These are phyloP conservation scores for Actinia equina DNA, from an alignment of 64 coral and sea anemone genomes.

Conservation along the genomic window DNA sequence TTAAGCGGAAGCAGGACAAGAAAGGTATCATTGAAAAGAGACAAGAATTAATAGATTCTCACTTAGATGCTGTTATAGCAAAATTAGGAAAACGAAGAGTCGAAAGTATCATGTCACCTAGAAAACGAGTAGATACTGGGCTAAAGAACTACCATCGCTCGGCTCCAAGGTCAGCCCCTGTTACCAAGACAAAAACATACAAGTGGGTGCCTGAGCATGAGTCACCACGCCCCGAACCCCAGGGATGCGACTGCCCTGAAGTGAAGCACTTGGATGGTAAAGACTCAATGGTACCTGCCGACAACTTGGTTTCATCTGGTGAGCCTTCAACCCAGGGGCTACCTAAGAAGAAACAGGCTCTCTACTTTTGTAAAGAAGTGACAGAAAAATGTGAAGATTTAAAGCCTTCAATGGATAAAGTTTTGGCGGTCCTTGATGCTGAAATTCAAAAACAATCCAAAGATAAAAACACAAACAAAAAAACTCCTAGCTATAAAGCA, in stretches of 20 bases:
- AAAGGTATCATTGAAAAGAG: constrained; percentile 49
- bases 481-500: background rate
- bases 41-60: constrained; percentile 63
- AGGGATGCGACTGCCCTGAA: constrained; percentile 64
- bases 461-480: constrained; percentile 1
- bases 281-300: background rate
- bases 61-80: constrained; percentile 72
- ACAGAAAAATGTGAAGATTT: constrained; percentile 34
- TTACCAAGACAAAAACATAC: constrained; percentile 23
- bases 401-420: constrained; percentile 75
- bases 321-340: background rate
- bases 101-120: constrained; percentile 49
- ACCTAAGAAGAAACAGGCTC: constrained; percentile 4
- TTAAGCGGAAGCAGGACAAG: constrained; percentile 62
- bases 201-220: background rate
- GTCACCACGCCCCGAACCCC: constrained; percentile 63
- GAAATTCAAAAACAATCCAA: constrained; percentile 47
- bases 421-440: constrained; percentile 58
- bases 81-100: constrained; percentile 87
- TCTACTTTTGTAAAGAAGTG: constrained; percentile 24
- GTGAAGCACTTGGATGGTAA: constrained; percentile 15
- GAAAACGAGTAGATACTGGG: constrained; percentile 81
- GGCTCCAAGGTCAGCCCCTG: background rate
- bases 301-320: background rate
- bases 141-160: constrained; percentile 35